phyloP scores from a whole-genome alignment of 2,113 vertebrate genomes.

The Egretta garzetta region DNA sequence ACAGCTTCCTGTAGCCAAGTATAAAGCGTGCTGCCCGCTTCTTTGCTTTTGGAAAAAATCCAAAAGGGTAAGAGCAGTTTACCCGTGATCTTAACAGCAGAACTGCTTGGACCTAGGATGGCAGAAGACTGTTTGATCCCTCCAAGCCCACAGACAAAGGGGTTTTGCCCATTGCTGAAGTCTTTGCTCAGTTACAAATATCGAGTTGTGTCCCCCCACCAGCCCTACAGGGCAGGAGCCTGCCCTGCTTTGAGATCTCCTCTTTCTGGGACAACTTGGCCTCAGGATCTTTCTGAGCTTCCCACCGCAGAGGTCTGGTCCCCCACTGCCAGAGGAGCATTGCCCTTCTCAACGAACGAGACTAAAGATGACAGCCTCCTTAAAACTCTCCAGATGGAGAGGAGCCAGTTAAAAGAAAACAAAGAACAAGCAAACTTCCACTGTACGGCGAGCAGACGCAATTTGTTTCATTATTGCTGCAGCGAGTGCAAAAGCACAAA shows the following conservation, averaged over 20 bases:
- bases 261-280: neutral
- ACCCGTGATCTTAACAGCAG: neutral
- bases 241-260: neutral
- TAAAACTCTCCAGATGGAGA: neutral
- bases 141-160: neutral
- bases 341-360: neutral
- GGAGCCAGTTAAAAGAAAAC: neutral
- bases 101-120: neutral
- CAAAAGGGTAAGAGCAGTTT: neutral
- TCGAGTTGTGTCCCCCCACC: accelerated
- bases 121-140: neutral
- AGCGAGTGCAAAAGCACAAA: constrained; percentile 4
- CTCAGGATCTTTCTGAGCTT: neutral
- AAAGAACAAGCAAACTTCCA: neutral
- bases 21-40: accelerated
- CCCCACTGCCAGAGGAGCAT: neutral
- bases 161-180: neutral
- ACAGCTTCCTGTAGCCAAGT: neutral
- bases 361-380: neutral
- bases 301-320: neutral
- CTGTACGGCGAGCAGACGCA: neutral
- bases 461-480: neutral
- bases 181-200: neutral
- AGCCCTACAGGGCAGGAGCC: neutral
- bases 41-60: neutral